Base-by-base conservation (phyloP, 2,113 vertebrate species). In the Microcebus griseorufus region DNA sequence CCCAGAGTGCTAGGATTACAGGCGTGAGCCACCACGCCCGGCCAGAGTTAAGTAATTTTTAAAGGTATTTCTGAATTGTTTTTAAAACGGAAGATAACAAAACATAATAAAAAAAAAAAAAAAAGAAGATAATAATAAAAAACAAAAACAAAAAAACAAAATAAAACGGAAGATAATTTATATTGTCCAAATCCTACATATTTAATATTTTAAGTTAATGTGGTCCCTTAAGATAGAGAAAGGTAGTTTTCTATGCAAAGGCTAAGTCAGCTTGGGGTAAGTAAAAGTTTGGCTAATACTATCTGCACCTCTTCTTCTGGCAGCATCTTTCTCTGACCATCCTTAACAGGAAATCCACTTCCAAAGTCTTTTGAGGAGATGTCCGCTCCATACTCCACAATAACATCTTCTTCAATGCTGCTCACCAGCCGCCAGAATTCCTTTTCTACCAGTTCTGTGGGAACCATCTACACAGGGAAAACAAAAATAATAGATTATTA, bases 371-470 rank as follows among this genome's bases (percentile, higher is more conserved):
- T 99, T 92, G 99, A 99, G 96, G 99, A 99, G 97, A 99, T 99
- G 97, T 99, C 99, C 0, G 99, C 99, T 42, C 99, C 99, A 32
- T 99, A 99, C 72, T 99, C 99, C 75, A 99, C 99, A 92, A 99
- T 99, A 65, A 99, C 99, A 13, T 99, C 99, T 98, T 99, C 99
- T 97, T 99, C 99, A 84, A 99, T 99, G 98, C 99, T 99, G 98
- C 99, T 99, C 96, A 99, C 99, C 97, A 99, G 97, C 8, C 99
- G 98, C 99, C 99, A 99, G 98, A 99, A 99, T 97, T 99, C 99
- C 82, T 99, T 99, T 98, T 99, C 99, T 96, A 99, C 99, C 34
- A 99, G 97, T 98, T 99, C 99, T 8, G 99, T 99, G 53, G 99
- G 99, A 90, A 99, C 99, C 99, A 99, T 99, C 99, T 99, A 98